Conservation (phyloP, 1,140 invertebrate species). For the Drosophila lini region DNA sequence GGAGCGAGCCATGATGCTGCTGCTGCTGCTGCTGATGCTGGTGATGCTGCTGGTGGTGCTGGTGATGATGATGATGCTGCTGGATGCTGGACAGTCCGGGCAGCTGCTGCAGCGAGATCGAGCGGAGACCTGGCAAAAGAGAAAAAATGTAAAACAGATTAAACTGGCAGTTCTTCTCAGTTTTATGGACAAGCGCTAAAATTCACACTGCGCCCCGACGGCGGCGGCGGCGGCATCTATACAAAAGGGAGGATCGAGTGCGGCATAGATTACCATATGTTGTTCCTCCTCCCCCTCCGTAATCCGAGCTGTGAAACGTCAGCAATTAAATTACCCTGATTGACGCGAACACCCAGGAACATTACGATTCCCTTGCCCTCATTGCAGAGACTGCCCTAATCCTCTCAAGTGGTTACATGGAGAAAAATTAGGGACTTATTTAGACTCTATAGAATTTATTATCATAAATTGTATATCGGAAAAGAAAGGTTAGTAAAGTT, state of each 20-base stretch:
- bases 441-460: background rate
- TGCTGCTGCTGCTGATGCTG: conserved; percentile 37
- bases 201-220: conserved; percentile 64
- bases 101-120: conserved; percentile 74
- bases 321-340: conserved; percentile 67
- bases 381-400: conserved; percentile 4
- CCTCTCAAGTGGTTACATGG: conserved; percentile 33
- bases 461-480: too few relatives aligned
- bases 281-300: conserved; percentile 40
- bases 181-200: conserved; percentile 74
- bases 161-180: conserved; percentile 45
- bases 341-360: conserved; percentile 79
- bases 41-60: conserved; percentile 36
- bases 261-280: conserved; percentile 60
- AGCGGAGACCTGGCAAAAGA: conserved; percentile 66
- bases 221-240: conserved; percentile 52
- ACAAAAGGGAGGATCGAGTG: conserved; percentile 38
- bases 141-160: conserved; percentile 50
- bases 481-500: too few relatives aligned
- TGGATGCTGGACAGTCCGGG: conserved; percentile 69
- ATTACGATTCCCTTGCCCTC: conserved; percentile 11
- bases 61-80: conserved; percentile 39
- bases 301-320: conserved; percentile 58
- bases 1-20: conserved; percentile 18
- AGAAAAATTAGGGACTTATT: background rate